phyloP scores from a whole-genome alignment of 2,113 vertebrate species.

The Setophaga kirtlandii region DNA sequence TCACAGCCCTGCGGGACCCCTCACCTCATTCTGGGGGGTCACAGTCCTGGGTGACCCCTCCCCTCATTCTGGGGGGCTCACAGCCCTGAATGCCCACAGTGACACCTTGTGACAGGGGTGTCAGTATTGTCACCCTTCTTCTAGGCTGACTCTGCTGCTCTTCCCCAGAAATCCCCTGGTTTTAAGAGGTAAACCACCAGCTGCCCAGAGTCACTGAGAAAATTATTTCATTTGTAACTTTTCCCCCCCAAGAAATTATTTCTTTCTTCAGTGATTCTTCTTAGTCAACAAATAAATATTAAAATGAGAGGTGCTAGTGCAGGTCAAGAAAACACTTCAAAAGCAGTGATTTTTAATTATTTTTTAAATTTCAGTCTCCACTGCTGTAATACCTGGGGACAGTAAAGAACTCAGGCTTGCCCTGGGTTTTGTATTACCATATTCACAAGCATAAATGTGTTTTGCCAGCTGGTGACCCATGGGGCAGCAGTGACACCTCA shows the following conservation, averaged over 20 bases:
- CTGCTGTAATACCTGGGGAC: neutral
- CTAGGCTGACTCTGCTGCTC: neutral
- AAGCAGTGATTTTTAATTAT: neutral
- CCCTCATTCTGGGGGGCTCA: too few species aligned
- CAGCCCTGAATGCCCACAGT: too few species aligned
- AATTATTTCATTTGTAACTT: neutral
- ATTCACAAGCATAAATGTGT: neutral
- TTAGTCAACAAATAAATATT: neutral
- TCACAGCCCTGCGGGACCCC: neutral
- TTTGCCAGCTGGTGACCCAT: neutral
- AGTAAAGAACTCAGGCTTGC: neutral
- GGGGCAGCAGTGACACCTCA: neutral
- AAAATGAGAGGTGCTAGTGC: neutral
- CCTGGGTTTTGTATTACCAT: neutral
- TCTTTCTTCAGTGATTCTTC: neutral
- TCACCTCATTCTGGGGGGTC: too few species aligned
- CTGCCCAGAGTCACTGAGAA: neutral
- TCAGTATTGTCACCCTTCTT: neutral
- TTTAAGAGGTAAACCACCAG: neutral
- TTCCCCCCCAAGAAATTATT: accelerated
- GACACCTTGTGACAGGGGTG: accelerated
- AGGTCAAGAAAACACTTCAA: neutral
- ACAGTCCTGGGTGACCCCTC: too few species aligned
- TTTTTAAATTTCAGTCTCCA: too few species aligned
- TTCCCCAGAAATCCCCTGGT: neutral